Evolutionary conservation across 2,797 vertebrate genomes (phyloP), one percentile per base, ranked within the genome.

Genomic region (Xerus rutilus): DNA sequence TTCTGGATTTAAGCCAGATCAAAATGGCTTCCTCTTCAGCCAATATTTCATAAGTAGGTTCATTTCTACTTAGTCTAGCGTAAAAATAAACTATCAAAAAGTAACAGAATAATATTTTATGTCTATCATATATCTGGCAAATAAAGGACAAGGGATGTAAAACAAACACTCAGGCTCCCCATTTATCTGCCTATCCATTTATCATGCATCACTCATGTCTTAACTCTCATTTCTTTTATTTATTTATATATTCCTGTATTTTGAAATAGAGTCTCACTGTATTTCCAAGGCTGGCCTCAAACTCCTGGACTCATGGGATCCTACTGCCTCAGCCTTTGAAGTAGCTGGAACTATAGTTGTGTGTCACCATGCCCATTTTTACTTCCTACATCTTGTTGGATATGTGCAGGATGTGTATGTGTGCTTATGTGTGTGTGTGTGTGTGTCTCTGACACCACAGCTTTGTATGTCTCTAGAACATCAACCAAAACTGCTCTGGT

Each of bases 1-100:
- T 94, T 94, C 83, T 94, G 88, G 30, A 91, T 94, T 90, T 73
- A 65, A 79, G 47, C 43, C 86, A 94, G 86, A 89, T 49, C 14
- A 88, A 89, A 78, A 86, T 14, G 3, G 25, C 70, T 95, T 96
- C 30, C 70, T 94, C 64, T 64, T 76, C 74, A 90, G 57, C 43
- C 47, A 94, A 21, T 86, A 77, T 95, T 95, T 96, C 39, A 67
- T 57, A 95, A 85, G 45, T 62, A 49, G 21, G n/a, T 39, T 95
- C 17, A 74, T 93, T 86, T 96, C 43, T 92, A 91, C 43, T 86
- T 86, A 74, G 32, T n/a, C 43, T 32, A 57, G 65, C 92, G 39
- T 70, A 95, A 96, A 94, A 93, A 62, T 83, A 91, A 93, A 49
- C 15, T 39, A 78, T 78, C 10, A 82, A 86, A 86, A 91, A 73